phyloP scores from a whole-genome alignment of 2,888 invertebrate genomes.

The Drosophila neonasuta region DNA sequence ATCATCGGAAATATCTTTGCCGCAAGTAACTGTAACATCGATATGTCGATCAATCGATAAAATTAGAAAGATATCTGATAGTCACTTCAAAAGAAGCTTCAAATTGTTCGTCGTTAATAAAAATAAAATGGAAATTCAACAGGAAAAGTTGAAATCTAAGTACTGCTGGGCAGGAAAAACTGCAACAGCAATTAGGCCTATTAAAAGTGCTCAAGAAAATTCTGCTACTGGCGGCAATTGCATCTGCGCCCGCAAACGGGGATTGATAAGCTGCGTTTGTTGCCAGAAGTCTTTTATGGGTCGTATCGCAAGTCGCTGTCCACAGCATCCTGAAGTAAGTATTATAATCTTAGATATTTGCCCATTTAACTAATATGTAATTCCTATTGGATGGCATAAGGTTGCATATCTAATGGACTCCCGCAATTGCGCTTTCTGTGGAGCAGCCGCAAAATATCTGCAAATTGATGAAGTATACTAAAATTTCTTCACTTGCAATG shows the following conservation, averaged over 20 bases:
- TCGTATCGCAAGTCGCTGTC: conserved; percentile 49
- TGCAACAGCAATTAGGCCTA: not conserved
- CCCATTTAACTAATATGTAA: not conserved
- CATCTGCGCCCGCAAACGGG: conserved; percentile 50
- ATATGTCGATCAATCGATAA: no score
- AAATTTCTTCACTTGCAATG: not conserved
- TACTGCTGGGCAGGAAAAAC: not conserved
- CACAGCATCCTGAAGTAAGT: conserved; percentile 52
- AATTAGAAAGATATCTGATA: not conserved
- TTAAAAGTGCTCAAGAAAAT: not conserved
- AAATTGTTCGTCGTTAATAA: not conserved
- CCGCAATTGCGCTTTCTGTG: conserved; percentile 53
- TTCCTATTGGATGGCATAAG: conserved; percentile 2
- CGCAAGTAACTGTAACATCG: not conserved
- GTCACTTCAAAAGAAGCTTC: not conserved
- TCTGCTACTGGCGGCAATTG: conserved; percentile 8
- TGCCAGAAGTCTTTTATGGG: conserved; percentile 49
- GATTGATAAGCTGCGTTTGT: conserved; percentile 30
- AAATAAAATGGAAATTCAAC: conserved; percentile 5
- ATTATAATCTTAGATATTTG: not conserved
- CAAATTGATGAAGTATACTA: conserved; percentile 19
- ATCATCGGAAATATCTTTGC: no score
- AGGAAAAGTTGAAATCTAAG: conserved; percentile 5
- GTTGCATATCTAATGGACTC: conserved; percentile 53
- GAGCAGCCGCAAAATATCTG: conserved; percentile 31